Base-by-base conservation (phyloP, 2,888 invertebrate species). In the Aphodius granarius region DNA sequence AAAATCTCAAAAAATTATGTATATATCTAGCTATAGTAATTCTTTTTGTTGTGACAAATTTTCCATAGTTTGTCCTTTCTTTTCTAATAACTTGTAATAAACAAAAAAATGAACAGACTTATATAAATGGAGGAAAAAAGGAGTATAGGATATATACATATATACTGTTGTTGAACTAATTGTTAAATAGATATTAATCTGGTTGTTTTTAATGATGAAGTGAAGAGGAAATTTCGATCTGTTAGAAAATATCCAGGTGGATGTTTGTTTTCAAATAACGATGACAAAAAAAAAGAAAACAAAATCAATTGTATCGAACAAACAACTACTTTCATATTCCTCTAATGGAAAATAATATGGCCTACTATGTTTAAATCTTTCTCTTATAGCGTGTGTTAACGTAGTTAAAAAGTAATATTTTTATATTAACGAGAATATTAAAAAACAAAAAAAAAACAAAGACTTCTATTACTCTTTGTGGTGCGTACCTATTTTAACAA, bases 361-460 rank as follows among this genome's bases (percentile, higher is more conserved):
- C 85, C 85, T 85, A 84, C 81, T 79, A 81, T 83, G 82, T 83
- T 83, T 83, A 82, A 83, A 83, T 73, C 73, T 83, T 83, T 84
- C 82, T 68, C 68, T 22, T 68, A 83, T 82, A 78, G 78, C 80
- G 77, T 81, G 78, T 80, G 79, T 81, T 78, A 22, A 79, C 75
- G 78, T 78, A 79, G 80, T 81, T 70, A 79, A 79, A 80, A 81
- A 81, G 79, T 79, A 81, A 81, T 81, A 81, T 82, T 81, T 82
- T 82, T 82, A 81, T 81, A 81, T 78, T 78, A 75, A 79, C 73
- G 73, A 15, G 72, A 65, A 66, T 22, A 71, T 22, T 63, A 15
- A 64, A 63, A 63, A 64, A n/a, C 43, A 43, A 43, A 20, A 43
- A 62, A 19, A 64, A 72, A 16, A 18, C 16, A 13, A 73, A 73